Conservation (phyloP, 2,888 invertebrate species). For the Drosophila paracracens region DNA sequence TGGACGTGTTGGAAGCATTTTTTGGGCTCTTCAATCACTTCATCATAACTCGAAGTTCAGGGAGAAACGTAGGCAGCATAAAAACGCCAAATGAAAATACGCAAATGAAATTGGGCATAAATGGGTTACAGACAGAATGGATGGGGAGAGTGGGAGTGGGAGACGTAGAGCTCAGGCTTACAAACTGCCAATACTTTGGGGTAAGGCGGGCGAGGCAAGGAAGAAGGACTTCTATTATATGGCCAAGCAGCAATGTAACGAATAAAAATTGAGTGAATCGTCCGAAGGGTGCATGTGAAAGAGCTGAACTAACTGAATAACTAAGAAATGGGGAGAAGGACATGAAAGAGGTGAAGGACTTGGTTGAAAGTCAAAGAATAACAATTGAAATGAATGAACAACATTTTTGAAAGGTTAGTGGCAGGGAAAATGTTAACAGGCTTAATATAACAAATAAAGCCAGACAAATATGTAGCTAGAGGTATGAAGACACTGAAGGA, state of each 20-base stretch:
- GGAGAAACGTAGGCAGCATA: slow-evolving; percentile 53
- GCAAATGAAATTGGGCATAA: slow-evolving; percentile 63
- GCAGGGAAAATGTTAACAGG: neutral
- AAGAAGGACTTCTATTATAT: slow-evolving; percentile 35
- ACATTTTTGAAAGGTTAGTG: slow-evolving; percentile 6
- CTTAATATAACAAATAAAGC: neutral
- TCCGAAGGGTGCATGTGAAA: slow-evolving; percentile 26
- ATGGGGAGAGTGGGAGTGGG: neutral
- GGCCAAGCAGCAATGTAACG: slow-evolving; percentile 60
- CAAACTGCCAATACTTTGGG: slow-evolving; percentile 11
- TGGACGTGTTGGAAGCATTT: slow-evolving; percentile 37
- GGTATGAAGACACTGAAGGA: neutral
- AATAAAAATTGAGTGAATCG: slow-evolving; percentile 75
- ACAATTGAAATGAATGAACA: slow-evolving; percentile 25
- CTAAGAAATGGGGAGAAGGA: neutral
- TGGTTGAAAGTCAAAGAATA: slow-evolving; percentile 17
- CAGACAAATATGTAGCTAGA: neutral
- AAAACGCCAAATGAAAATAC: slow-evolving; percentile 60
- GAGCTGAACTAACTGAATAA: slow-evolving; percentile 2
- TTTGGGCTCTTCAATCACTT: slow-evolving; percentile 72
- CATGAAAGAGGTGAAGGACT: neutral
- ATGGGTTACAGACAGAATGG: slow-evolving; percentile 14
- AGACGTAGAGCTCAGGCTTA: slow-evolving; percentile 3
- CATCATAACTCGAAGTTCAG: slow-evolving; percentile 60
- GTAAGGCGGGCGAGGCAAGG: neutral